A percentile compares a stretch with the other conserved stretches of the same genome.
These are phyloP conservation scores for Drosophila tropicalis DNA, from an alignment of 1,140 invertebrate species.

Conservation along the genomic window DNA sequence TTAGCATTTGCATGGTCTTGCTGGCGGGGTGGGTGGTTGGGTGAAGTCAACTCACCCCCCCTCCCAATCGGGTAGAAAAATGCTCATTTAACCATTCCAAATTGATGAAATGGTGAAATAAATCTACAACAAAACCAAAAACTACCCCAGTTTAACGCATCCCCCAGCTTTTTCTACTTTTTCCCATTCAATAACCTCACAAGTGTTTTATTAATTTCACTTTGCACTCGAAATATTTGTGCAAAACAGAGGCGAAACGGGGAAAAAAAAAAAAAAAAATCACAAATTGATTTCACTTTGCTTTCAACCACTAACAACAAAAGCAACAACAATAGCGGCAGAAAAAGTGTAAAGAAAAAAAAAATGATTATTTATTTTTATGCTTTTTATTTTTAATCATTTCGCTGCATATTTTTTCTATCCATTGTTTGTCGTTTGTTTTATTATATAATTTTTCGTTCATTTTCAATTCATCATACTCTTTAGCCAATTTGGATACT, in stretches of 20 bases:
- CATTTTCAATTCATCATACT: constrained; percentile 20
- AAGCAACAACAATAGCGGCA: constrained; percentile 28
- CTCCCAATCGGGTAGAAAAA: constrained; percentile 10
- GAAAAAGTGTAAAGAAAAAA: constrained; percentile 46
- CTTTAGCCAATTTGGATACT: background rate
- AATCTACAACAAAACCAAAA: constrained; percentile 33
- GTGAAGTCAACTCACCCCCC: constrained; percentile 10
- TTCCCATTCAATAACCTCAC: background rate
- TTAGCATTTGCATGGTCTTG: constrained; percentile 52
- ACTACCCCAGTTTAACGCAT: constrained; percentile 2
- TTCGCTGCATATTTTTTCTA: constrained; percentile 39
- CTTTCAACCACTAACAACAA: constrained; percentile 33
- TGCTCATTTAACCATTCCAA: constrained; percentile 68
- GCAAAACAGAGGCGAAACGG: constrained; percentile 9
- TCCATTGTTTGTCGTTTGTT: constrained; percentile 49
- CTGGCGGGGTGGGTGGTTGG: constrained; percentile 28
- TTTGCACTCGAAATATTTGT: constrained; percentile 59
- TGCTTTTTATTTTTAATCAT: constrained; percentile 56
- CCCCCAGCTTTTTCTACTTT: background rate
- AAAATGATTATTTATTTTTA: constrained; percentile 46
- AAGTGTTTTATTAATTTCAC: constrained; percentile 73
- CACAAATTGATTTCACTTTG: constrained; percentile 70
- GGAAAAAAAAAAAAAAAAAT: background rate
- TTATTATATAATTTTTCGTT: constrained; percentile 44
- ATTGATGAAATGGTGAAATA: constrained; percentile 47